Evolutionary conservation across 2,113 vertebrate genomes (phyloP).

Genomic region (Eretmochelys imbricata): DNA sequence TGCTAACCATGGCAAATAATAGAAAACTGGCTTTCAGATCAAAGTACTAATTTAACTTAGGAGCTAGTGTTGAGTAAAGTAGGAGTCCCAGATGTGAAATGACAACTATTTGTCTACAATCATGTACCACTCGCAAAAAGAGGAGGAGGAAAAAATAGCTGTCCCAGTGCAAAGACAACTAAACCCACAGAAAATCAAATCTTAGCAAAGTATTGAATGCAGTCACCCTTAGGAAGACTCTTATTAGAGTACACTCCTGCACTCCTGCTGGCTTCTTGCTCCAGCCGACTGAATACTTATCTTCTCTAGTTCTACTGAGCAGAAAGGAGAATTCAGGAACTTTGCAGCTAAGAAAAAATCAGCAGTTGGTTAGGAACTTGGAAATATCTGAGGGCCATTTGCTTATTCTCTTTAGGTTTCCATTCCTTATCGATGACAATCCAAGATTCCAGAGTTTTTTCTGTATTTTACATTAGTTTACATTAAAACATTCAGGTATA

Average conservation of each 20-base stretch:
- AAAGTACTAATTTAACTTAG: background rate
- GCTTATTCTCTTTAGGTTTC: slow-evolving; percentile 29
- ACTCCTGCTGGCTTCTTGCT: slow-evolving; percentile 20
- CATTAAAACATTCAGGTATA: slow-evolving; percentile 29
- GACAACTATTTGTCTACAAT: background rate
- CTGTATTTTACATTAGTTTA: slow-evolving; percentile 6
- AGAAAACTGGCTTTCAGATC: background rate
- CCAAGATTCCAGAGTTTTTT: slow-evolving; percentile 36
- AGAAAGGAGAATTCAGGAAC: slow-evolving; percentile 12
- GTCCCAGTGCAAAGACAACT: background rate
- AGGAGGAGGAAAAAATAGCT: background rate
- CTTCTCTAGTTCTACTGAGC: slow-evolving; percentile 35
- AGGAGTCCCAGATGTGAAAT: background rate
- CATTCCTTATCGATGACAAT: slow-evolving; percentile 45
- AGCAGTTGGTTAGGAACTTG: background rate
- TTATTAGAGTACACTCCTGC: slow-evolving; percentile 44
- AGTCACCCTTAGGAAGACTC: background rate
- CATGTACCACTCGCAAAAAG: background rate
- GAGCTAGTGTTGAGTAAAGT: background rate
- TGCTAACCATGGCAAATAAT: background rate
- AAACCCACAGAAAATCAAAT: slow-evolving; percentile 31
- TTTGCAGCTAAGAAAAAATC: slow-evolving; percentile 16
- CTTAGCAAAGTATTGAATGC: slow-evolving; percentile 3
- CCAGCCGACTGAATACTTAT: slow-evolving; percentile 1
- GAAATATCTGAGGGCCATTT: slow-evolving; percentile 61